Percentiles rank a stretch among this genome's conserved stretches.
phyloP scores from a whole-genome alignment of 2,113 vertebrate species.

The Rattus rattus region DNA sequence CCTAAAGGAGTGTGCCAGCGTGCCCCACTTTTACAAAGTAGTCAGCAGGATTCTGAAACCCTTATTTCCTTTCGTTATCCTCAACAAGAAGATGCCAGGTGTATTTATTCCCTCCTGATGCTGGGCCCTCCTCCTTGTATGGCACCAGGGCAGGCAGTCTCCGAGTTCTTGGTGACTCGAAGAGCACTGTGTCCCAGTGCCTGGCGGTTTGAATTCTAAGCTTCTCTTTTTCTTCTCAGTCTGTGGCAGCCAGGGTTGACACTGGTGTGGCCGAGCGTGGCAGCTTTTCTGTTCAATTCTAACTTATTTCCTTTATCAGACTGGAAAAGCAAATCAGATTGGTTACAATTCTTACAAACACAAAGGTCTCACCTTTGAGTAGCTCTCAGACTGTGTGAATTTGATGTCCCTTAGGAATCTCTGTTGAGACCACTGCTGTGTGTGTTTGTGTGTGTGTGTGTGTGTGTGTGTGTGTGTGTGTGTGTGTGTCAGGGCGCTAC shows the following conservation, averaged over 20 bases:
- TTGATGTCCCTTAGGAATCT: neutral
- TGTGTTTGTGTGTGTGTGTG: too few relatives aligned
- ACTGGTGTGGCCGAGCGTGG: neutral
- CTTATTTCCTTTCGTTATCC: neutral
- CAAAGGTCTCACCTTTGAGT: neutral
- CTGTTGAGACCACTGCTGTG: neutral
- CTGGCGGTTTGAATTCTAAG: neutral
- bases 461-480: too few relatives aligned
- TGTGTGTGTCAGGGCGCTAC: neutral
- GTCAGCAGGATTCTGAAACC: conserved; percentile 13
- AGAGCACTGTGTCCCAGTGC: neutral
- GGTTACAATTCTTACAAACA: neutral
- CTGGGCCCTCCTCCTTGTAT: neutral
- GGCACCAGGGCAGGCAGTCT: neutral
- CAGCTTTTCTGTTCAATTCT: conserved; percentile 10
- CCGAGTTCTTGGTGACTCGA: neutral
- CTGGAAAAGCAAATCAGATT: neutral
- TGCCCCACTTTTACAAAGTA: neutral
- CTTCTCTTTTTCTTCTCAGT: neutral
- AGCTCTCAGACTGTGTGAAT: neutral
- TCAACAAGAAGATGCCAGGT: neutral
- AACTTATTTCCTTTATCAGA: neutral
- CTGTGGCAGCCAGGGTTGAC: neutral
- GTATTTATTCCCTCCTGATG: neutral
- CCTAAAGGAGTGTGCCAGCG: neutral